phyloP scores from a whole-genome alignment of 2,888 invertebrate species.

The Ecdyonurus torrentis region DNA sequence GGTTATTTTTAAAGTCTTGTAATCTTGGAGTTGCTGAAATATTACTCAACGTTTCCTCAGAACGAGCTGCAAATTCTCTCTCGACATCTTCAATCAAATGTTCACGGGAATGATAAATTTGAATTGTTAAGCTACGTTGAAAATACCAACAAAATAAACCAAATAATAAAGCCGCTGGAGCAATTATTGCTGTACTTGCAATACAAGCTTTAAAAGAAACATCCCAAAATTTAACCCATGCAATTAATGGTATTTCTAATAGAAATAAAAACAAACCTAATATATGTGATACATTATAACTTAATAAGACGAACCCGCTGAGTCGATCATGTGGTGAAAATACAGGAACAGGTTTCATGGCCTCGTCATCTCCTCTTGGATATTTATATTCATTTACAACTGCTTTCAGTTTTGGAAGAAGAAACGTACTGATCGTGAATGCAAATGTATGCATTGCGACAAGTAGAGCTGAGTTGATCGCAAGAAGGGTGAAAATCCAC shows the following conservation, averaged over 20 bases:
- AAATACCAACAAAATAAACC: background rate
- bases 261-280: background rate
- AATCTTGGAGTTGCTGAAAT: too few relatives aligned
- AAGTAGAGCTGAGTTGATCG: background rate
- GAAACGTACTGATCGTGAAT: background rate
- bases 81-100: background rate
- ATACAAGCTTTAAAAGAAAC: background rate
- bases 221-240: slow-evolving; percentile 1
- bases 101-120: background rate
- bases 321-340: background rate
- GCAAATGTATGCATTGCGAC: background rate
- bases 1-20: too few relatives aligned
- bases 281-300: background rate
- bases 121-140: background rate
- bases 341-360: background rate
- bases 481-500: background rate
- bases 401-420: background rate
- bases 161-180: background rate
- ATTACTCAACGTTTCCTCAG: background rate
- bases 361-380: background rate
- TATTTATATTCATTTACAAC: background rate
- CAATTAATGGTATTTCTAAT: background rate
- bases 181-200: background rate
- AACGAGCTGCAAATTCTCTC: background rate
- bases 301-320: background rate